Base-by-base conservation (phyloP, 1,140 invertebrate genomes). In the Temnothorax longispinosus region DNA sequence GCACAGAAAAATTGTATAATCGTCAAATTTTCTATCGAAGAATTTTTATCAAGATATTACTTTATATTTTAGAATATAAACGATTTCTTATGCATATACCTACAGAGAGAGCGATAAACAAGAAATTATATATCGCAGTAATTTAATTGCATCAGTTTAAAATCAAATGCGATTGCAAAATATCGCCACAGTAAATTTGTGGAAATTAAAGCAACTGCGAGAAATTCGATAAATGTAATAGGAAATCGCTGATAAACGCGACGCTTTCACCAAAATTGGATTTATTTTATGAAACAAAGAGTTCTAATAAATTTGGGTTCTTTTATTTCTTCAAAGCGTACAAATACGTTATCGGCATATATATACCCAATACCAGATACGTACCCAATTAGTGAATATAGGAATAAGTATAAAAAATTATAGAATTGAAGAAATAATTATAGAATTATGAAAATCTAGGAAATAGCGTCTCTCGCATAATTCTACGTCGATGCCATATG, bases 1-100 rank as follows among this genome's bases (percentile, higher is more conserved):
- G 65, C 41, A 58, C 60, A 86, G 64, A 62, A 72, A 88, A 18
- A 44, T 74, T 21, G 0, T 11, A 74, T 21, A 21, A 21, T 35
- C 38, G 18, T 52, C 35, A 8, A 47, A 62, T 76, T 32, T 11
- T 44, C 11, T 35, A 35, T 75, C 44, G 2, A 75, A 7, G 13
- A 6, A 21, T 18, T 67, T 67, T n/a, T 7, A 52, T 38, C 27
- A 18, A 44, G 18, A 41, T 44, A 60, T 41, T 47, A 44, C 64
- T 27, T 41, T 41, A 58, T 15, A 65, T 41, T 44, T 18, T 44
- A 1, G 8, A 13, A 13, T 44, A 44, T 18, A 71, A 2, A 27
- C 5, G n/a, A 67, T 64, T 38, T 64, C 32, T 64, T 32, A 1
- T 41, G 1, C 27, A 41, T 18, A 32, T 15, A 60, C 21, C 21